Evolutionary conservation across 30 jellyfish, hydroid and myxozoan species (phyloP).

Genomic region (Hydractinia symbiolongicarpus): DNA sequence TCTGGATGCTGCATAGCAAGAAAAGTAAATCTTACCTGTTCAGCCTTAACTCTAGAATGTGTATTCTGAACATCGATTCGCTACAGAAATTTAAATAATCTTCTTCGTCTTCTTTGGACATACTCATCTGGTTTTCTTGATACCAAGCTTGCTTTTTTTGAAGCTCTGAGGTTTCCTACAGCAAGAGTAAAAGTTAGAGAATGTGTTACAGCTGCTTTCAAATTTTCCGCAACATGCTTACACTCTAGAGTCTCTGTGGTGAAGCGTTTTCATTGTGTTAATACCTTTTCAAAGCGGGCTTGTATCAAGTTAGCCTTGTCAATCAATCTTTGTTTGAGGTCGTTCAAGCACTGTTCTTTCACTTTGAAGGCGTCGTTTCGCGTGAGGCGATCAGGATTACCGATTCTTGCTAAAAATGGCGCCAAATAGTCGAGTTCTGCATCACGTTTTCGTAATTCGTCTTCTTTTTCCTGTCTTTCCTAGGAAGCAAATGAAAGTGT

Average conservation of each 20-base stretch:
- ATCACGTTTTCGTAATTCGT: constrained; percentile 76
- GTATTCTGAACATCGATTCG: constrained; percentile 89
- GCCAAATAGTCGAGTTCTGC: constrained; percentile 79
- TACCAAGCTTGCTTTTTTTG: constrained; percentile 84
- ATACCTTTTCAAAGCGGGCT: constrained; percentile 85
- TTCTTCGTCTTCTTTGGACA: constrained; percentile 98
- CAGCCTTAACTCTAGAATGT: constrained; percentile 73
- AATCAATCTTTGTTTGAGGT: constrained; percentile 80
- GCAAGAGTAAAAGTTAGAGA: too few species aligned
- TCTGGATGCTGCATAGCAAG: neutral
- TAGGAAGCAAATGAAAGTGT: neutral
- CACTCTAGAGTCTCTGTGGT: neutral
- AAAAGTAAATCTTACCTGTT: constrained; percentile 50
- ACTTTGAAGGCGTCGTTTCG: constrained; percentile 64
- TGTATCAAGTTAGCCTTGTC: constrained; percentile 87
- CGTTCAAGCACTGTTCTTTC: constrained; percentile 77
- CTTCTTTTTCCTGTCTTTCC: constrained; percentile 68
- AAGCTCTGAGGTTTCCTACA: constrained; percentile 66
- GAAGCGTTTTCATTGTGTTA: neutral
- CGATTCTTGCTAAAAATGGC: constrained; percentile 84
- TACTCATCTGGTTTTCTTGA: constrained; percentile 80
- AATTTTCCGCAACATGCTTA: neutral
- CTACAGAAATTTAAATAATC: constrained; percentile 86
- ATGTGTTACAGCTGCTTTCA: neutral
- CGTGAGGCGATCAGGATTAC: constrained; percentile 57